Conservation (phyloP, 2,888 invertebrate species). For the Maniola hyperantus region DNA sequence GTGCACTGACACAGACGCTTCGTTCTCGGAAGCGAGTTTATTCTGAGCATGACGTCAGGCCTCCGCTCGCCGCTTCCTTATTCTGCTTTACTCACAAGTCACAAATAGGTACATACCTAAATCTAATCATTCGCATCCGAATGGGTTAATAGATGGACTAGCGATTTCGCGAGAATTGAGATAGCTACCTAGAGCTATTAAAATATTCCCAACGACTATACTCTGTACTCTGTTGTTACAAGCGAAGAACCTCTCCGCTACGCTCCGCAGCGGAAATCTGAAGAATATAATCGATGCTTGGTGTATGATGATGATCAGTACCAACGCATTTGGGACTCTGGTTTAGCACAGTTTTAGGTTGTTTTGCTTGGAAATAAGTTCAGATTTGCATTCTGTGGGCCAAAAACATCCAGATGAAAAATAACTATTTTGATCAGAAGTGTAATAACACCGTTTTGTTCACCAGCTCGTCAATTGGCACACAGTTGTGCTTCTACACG, state of each 20-base stretch:
- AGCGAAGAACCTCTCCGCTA: neutral
- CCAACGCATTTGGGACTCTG: too few relatives aligned
- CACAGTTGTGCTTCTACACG: constrained; percentile 31
- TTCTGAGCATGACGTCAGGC: constrained; percentile 73
- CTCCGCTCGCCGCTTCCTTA: constrained; percentile 37
- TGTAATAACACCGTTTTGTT: too few relatives aligned
- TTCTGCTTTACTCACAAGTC: constrained; percentile 29
- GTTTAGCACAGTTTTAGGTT: too few relatives aligned
- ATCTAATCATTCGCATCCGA: neutral
- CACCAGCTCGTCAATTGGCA: too few relatives aligned
- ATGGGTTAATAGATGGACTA: neutral
- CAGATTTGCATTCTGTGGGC: too few relatives aligned
- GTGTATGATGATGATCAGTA: neutral
- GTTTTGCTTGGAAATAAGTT: too few relatives aligned
- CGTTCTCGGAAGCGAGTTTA: constrained; percentile 76
- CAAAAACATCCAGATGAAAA: too few relatives aligned
- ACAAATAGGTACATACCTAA: neutral
- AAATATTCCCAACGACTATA: neutral
- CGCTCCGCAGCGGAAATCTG: too few relatives aligned
- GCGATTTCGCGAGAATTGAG: neutral
- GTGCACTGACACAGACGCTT: constrained; percentile 71
- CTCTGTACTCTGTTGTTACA: neutral
- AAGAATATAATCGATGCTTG: neutral
- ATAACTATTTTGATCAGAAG: too few relatives aligned
- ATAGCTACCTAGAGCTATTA: neutral